A percentile compares a stretch with the other conserved stretches of the same genome.
These are phyloP conservation scores for Gortyna flavago DNA, from an alignment of 2,888 invertebrate species.

Conservation along the genomic window DNA sequence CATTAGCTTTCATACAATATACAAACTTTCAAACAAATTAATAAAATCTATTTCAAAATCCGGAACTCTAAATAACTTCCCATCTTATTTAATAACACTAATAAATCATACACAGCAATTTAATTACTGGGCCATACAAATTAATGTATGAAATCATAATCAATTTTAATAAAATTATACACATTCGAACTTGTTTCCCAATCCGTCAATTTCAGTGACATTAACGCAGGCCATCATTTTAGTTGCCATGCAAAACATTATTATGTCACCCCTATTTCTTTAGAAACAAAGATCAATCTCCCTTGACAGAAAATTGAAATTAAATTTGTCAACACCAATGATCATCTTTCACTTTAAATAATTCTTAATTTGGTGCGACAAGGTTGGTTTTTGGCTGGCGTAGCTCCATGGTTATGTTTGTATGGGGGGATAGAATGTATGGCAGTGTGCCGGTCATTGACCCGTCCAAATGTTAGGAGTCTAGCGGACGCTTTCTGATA, in stretches of 20 bases:
- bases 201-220: conserved; percentile 68
- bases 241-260: conserved; percentile 17
- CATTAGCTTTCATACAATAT: neutral
- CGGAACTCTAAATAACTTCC: conserved; percentile 47
- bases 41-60: conserved; percentile 21
- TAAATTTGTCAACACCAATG: conserved; percentile 53
- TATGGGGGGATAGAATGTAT: conserved; percentile 77
- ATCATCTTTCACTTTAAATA: conserved; percentile 15
- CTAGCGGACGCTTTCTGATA: conserved; percentile 78
- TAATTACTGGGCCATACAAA: conserved; percentile 50
- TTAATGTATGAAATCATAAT: conserved; percentile 57
- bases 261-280: conserved; percentile 25
- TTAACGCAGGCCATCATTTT: conserved; percentile 56
- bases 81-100: conserved; percentile 39
- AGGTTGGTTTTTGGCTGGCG: conserved; percentile 58
- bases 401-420: conserved; percentile 43
- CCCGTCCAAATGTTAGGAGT: conserved; percentile 81
- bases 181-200: conserved; percentile 52
- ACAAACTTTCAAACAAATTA: conserved; percentile 39
- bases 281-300: conserved; percentile 55
- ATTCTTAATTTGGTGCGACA: conserved; percentile 26
- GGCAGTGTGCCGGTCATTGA: conserved; percentile 87
- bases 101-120: conserved; percentile 43
- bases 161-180: conserved; percentile 64
- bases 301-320: conserved; percentile 56